These are phyloP conservation scores for Sisyra terminalis DNA, from an alignment of 2,888 invertebrate genomes.

Conservation along the genomic window DNA sequence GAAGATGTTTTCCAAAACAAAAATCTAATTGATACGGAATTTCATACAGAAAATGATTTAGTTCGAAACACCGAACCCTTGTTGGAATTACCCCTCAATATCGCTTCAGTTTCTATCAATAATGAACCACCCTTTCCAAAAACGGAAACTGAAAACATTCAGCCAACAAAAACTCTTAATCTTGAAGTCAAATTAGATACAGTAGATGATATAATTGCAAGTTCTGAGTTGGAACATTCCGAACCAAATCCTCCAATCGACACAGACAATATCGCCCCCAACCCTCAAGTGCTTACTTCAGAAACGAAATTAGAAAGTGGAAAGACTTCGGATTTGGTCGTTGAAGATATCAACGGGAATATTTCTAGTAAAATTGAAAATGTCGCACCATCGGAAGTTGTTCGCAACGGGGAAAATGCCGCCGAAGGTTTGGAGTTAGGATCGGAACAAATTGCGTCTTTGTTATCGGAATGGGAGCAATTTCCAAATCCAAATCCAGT, in stretches of 20 bases:
- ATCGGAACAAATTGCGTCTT: constrained; percentile 32
- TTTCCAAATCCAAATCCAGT: constrained; percentile 19
- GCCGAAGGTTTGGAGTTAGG: constrained; percentile 21
- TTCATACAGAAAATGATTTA: too few relatives aligned
- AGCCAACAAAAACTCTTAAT: constrained; percentile 1
- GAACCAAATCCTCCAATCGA: not conserved
- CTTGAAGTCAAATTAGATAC: not conserved
- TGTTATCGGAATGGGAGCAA: constrained; percentile 36
- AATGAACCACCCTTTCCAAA: not conserved
- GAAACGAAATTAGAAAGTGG: not conserved
- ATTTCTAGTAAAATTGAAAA: constrained; percentile 1
- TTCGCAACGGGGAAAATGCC: constrained; percentile 12
- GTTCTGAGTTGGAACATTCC: not conserved
- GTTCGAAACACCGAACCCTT: too few relatives aligned
- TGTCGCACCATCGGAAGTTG: constrained; percentile 6
- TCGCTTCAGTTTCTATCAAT: not conserved
- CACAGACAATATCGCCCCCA: not conserved
- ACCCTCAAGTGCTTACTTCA: too few relatives aligned
- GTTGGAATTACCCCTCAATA: not conserved
- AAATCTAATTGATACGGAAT: too few relatives aligned
- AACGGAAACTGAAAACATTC: not conserved
- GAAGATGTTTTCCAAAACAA: too few relatives aligned
- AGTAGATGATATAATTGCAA: not conserved
- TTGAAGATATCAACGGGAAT: not conserved
- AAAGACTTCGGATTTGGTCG: not conserved